Evolutionary conservation across 35 echinoderm and acorn worm species (phyloP), one percentile per base, ranked within the genome.

Genomic region (Strongylocentrotus purpuratus): DNA sequence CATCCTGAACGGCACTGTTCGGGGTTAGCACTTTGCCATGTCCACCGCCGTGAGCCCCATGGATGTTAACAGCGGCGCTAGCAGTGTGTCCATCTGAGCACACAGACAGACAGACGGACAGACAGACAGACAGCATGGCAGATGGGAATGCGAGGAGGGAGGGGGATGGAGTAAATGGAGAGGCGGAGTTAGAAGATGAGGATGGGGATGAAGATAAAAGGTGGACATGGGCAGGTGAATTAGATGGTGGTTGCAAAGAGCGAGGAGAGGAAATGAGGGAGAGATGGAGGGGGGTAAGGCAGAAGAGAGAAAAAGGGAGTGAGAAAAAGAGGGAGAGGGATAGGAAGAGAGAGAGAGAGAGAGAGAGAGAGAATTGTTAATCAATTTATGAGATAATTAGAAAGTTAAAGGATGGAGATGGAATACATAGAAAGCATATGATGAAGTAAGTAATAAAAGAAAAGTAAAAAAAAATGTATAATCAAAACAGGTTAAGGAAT

Each of bases 1-100:
- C 95, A 92, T 97, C 97, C 25, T 85, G 97, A 61, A 65, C 86
- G 87, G 95, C 95, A 71, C 95, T 95, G 35, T 60, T 59, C 31
- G 90, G 88, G 88, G 95, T 95, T 22, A 85, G 95, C 87, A 90
- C 90, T 86, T 95, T 86, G 78, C 71, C 71, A 87, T 88, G 94
- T 88, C 31, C 94, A n/a, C 65, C 94, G 20, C 65, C 94, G 86
- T 87, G n/a, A 95, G 78, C 86, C 33, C 86, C 71, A 22, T 32
- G 45, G 46, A 87, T 95, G 78, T 95, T 95, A 87, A 86, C 86
- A 52, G 94, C 71, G 14, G 71, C 86, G n/a, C 86, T 95, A 31
- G 31, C 45, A 46, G 86, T 18, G 17, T 86, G 94, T 47, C 45
- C 35, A 61, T 48, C 94, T 95, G 94, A 95, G 70, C 33, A 31